phyloP scores from a whole-genome alignment of 2,113 vertebrate species.

The Datnioides undecimradiatus region DNA sequence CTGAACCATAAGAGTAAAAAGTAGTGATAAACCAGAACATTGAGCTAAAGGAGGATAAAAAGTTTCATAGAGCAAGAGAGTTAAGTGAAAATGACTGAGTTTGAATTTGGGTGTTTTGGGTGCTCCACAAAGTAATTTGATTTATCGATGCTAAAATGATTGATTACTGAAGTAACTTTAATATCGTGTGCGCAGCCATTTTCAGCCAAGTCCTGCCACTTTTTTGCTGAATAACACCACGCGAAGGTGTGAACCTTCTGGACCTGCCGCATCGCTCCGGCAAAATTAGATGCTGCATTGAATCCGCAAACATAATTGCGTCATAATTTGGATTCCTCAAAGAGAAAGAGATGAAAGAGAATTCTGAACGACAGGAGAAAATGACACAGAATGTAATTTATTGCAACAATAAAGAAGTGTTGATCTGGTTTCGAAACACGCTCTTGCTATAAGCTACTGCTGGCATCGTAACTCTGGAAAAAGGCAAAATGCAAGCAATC shows the following conservation, averaged over 20 bases:
- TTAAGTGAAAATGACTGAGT: too few species aligned
- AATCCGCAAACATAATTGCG: conserved; percentile 33
- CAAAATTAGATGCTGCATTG: conserved; percentile 5
- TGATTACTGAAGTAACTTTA: too few species aligned
- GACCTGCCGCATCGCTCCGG: neutral
- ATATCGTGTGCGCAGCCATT: neutral
- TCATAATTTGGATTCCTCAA: conserved; percentile 24
- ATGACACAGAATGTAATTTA: conserved; percentile 41
- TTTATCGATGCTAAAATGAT: neutral
- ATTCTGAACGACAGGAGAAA: conserved; percentile 49
- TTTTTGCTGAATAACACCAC: neutral
- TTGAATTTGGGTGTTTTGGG: too few species aligned
- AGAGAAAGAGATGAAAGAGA: conserved; percentile 63
- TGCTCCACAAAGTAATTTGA: neutral
- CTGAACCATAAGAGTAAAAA: too few species aligned
- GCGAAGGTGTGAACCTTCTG: neutral
- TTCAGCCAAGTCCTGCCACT: neutral
- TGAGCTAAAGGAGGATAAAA: too few species aligned
- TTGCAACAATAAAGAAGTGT: conserved; percentile 38
- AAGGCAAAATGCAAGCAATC: neutral
- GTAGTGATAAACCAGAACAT: too few species aligned
- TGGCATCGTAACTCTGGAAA: neutral
- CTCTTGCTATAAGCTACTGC: neutral
- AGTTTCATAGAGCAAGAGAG: too few species aligned
- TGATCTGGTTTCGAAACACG: conserved; percentile 36